phyloP scores from a whole-genome alignment of 1,140 invertebrate genomes.

The Cydia splendana region DNA sequence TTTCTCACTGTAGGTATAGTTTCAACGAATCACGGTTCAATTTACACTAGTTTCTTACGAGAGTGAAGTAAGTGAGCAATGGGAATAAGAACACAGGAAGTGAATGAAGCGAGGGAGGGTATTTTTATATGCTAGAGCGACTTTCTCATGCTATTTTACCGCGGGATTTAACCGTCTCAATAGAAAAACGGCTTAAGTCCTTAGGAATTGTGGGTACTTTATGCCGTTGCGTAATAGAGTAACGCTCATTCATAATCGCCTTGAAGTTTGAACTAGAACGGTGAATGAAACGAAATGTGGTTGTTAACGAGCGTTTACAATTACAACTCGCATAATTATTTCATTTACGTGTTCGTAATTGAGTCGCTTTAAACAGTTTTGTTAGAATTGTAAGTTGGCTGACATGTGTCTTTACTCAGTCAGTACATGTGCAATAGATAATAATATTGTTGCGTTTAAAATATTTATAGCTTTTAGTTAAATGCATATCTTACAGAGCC shows the following conservation, averaged over 20 bases:
- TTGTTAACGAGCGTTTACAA: conserved; percentile 12
- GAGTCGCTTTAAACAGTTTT: background rate
- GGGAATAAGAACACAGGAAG: background rate
- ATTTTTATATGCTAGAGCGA: conserved; percentile 32
- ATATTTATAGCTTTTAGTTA: no score
- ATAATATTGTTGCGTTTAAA: no score
- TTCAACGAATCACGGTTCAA: no score
- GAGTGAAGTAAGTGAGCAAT: background rate
- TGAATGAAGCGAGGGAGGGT: conserved; percentile 25
- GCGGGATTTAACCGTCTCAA: background rate
- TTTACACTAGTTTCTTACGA: background rate
- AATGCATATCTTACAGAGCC: no score
- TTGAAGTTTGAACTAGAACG: conserved; percentile 12
- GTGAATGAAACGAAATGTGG: conserved; percentile 13
- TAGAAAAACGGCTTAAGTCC: background rate
- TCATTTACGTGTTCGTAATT: background rate
- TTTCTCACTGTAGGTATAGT: background rate
- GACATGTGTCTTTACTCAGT: background rate
- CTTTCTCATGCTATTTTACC: conserved; percentile 31
- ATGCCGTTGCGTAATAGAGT: background rate
- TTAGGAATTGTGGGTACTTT: background rate
- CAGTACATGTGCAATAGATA: no score
- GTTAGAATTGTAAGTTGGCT: background rate
- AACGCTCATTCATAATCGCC: conserved; percentile 9
- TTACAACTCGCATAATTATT: conserved; percentile 13